Evolutionary conservation across 1,140 invertebrate genomes (phyloP), one percentile per base, ranked within the genome.

Genomic region (Matsumurasca onukii): DNA sequence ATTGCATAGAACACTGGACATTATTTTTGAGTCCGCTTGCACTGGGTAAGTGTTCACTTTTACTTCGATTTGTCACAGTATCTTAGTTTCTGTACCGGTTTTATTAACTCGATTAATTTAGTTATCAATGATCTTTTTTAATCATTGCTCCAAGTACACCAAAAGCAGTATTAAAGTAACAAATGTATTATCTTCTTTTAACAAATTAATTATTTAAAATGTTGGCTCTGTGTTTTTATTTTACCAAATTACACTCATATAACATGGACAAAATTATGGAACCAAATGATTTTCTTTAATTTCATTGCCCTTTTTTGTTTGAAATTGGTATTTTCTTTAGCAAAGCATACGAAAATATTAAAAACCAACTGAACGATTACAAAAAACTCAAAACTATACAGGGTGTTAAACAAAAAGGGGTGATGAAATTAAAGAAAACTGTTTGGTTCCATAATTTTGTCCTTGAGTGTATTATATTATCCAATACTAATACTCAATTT

Each of bases 41-140:
- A 59, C 55, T 3, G 55, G 55, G 55, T 59, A 29, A 59, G 55
- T 59, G 34, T 39, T 39, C 34, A 39, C n/a, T n/a, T n/a, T n/a
- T n/a, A n/a, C n/a, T n/a, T n/a, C n/a, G n/a, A n/a, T n/a, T n/a
- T n/a, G n/a, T n/a, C n/a, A n/a, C n/a, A n/a, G n/a, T 51, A 51
- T 51, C 3, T 20, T 51, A 20, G 24, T 20, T 20, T 51, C 3
- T 9, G 17, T 29, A 22, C 13, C 24, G 30, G 5, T 52, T 52
- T 15, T 22, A 52, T 5, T 52, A 17, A 12, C 5, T 15, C 49
- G 3, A 22, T 15, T 22, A 22, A 52, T 52, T 15, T 52, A 52
- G 49, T 52, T 22, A 20, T 12, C 3, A 22, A 5, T 52, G 9
- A 3, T 22, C 49, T 22, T 5, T 5, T 12, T 20, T 3, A 12